Base-by-base conservation (phyloP, 2,797 vertebrate genomes). In the Sarcophilus harrisii region DNA sequence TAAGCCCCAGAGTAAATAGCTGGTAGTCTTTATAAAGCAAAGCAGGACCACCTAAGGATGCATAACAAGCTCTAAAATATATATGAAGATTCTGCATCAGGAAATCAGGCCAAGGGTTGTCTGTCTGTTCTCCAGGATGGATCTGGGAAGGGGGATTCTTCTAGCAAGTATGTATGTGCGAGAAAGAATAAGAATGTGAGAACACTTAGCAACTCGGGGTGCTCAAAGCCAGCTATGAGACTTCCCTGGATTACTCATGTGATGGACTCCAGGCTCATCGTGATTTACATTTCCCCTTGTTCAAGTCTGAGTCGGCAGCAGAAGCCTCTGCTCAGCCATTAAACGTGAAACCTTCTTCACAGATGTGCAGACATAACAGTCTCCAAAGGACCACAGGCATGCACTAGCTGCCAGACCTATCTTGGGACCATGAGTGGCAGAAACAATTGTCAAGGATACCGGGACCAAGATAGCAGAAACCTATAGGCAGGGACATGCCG, bases 91-190 rank as follows among this genome's bases (percentile, higher is more conserved):
- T 28, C 21, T 29, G 27, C 11, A 49, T 87, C 73, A 87, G 10
- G 21, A 87, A 87, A 27, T 8, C 21, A 49, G 73, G 18, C 57
- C 57, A 14, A 18, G 16, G 57, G 54, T 55, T 55, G 16, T 45
- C n/a, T 81, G 9, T 87, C 73, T 45, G 0, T 49, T 9, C 10
- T 21, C 21, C 27, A 45, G 38, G 38, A 49, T 45, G 24, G 24
- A 49, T 1, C 38, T 0, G 0, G 38, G 21, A 49, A 10, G 9
- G n/a, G n/a, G 5, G 2, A 9, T 6, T 45, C n/a, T 38, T 45
- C 45, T 49, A 49, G 38, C 38, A 49, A 1, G 24, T 49, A 16
- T 38, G 27, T 87, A 38, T 87, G 24, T 87, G 21, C 10, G 29
- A 29, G 11, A 18, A 62, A 62, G 29, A 1, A 11, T 62, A 30